These are phyloP conservation scores for Acropora tenuis DNA, from an alignment of 64 coral and sea anemone genomes.

Conservation along the genomic window DNA sequence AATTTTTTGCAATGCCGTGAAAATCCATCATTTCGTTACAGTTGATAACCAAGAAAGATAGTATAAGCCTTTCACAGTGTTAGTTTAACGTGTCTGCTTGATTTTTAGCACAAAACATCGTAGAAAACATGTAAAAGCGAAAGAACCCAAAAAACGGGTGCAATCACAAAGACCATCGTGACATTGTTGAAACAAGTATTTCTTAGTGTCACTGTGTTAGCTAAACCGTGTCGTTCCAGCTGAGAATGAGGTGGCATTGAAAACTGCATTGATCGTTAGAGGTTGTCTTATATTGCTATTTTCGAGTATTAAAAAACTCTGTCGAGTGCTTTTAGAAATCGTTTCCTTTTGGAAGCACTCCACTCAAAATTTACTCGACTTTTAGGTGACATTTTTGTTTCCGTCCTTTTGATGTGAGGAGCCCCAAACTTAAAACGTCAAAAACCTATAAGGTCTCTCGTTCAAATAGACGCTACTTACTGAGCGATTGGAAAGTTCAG, in stretches of 20 bases:
- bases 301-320: not conserved
- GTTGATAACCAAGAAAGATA: not conserved
- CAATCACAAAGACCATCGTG: not conserved
- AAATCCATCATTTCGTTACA: not conserved
- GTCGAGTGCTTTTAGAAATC: not conserved
- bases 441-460: not conserved
- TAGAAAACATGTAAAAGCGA: slow-evolving; percentile 21
- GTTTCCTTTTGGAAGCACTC: not conserved
- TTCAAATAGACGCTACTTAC: not conserved
- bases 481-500: not conserved
- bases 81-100: not conserved
- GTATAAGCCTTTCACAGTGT: slow-evolving; percentile 7
- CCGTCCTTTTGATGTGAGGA: not conserved
- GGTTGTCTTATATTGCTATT: not conserved
- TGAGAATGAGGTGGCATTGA: not conserved
- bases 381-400: not conserved
- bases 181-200: not conserved
- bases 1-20: slow-evolving; percentile 6
- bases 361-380: not conserved
- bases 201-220: not conserved
- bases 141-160: not conserved
- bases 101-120: not conserved
- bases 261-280: not conserved
- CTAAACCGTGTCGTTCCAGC: not conserved
- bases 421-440: not conserved